A percentile compares a stretch with the other conserved stretches of the same genome.
These are phyloP conservation scores for Rhipidura dahli DNA, from an alignment of 2,113 vertebrate genomes.

Conservation along the genomic window DNA sequence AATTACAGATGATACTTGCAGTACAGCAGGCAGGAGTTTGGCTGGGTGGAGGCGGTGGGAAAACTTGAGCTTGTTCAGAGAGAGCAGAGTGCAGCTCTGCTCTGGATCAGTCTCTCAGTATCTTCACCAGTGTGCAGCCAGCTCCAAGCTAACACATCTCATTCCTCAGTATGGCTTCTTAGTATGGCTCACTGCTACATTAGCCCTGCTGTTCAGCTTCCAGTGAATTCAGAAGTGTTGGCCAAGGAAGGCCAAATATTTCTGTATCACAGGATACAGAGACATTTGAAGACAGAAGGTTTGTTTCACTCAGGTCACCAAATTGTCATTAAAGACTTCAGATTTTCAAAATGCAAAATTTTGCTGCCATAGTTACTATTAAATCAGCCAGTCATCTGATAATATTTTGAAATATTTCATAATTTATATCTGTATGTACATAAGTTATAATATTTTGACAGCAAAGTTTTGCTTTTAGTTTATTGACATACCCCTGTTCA, in stretches of 20 bases:
- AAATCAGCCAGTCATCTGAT: neutral
- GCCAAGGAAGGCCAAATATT: neutral
- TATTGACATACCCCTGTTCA: neutral
- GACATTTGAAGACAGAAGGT: neutral
- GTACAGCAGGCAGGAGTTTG: neutral
- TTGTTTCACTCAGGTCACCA: neutral
- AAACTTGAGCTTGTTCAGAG: neutral
- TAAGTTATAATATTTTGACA: neutral
- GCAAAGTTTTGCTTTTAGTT: neutral
- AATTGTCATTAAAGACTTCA: neutral
- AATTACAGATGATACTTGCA: neutral
- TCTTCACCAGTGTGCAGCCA: neutral
- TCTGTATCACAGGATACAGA: neutral
- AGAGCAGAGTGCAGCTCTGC: accelerated
- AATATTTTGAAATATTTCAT: neutral
- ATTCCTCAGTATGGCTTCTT: neutral
- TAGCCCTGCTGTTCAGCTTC: neutral
- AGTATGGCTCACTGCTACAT: neutral
- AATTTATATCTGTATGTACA: neutral
- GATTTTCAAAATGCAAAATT: neutral
- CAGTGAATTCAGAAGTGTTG: neutral
- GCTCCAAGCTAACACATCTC: neutral
- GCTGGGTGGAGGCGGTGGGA: accelerated
- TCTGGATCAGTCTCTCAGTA: neutral
- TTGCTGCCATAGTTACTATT: neutral